Evolutionary conservation across 1,140 invertebrate species (phyloP).

Genomic region (Neotoxoptera formosana): DNA sequence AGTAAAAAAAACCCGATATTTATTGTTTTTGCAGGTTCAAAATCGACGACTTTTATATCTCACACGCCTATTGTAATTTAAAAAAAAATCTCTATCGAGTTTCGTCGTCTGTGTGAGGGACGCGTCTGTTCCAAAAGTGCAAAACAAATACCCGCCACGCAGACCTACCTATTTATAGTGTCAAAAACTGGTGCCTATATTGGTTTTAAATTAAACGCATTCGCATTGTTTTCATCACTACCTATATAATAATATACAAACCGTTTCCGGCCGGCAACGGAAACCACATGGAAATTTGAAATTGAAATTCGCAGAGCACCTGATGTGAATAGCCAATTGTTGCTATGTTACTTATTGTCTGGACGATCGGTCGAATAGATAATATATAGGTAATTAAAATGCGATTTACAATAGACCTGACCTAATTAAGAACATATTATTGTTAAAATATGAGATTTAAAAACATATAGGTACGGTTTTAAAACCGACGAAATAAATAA

Average conservation of each 20-base stretch:
- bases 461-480: not conserved
- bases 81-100: not conserved
- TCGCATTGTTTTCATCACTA: constrained; percentile 31
- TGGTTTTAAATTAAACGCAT: not conserved
- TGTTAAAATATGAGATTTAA: not conserved
- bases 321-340: constrained; percentile 9
- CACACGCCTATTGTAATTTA: not conserved
- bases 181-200: not conserved
- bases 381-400: not conserved
- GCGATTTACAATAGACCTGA: not conserved
- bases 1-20: not conserved
- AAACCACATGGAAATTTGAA: constrained; percentile 21
- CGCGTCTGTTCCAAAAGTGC: not conserved
- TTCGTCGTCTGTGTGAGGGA: not conserved
- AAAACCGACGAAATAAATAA: not conserved
- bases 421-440: not conserved
- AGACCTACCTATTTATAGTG: not conserved
- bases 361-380: not conserved
- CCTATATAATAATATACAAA: not conserved
- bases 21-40: not conserved
- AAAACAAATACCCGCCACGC: not conserved
- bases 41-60: not conserved
- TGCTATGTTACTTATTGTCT: not conserved
- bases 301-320: constrained; percentile 33
- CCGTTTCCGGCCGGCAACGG: constrained; percentile 22